Evolutionary conservation across 2,888 invertebrate genomes (phyloP).

Genomic region (Orthonevra nobilis): DNA sequence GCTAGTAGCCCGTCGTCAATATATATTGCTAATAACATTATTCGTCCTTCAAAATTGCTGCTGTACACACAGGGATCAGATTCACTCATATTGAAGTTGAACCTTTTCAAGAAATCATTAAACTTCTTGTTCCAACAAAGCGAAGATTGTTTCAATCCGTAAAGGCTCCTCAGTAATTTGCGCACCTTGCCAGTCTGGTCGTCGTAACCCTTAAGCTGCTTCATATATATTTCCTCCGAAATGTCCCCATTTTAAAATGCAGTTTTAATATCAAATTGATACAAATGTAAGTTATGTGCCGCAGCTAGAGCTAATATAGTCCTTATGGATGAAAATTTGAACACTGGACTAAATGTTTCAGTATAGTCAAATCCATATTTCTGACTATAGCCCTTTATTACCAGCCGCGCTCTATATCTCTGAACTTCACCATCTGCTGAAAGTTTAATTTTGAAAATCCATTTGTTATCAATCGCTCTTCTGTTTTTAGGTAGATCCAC

Average conservation of each 20-base stretch:
- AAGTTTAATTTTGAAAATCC: conserved; percentile 54
- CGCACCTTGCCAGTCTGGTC: conserved; percentile 37
- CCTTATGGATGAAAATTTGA: conserved; percentile 18
- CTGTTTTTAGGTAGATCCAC: conserved; percentile 16
- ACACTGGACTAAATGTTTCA: conserved; percentile 10
- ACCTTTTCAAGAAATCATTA: too few species aligned
- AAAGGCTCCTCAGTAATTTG: conserved; percentile 35
- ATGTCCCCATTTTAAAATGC: conserved; percentile 45
- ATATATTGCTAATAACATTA: too few species aligned
- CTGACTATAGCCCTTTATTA: conserved; percentile 14
- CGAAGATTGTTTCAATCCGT: conserved; percentile 54
- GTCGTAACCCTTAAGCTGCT: conserved; percentile 21
- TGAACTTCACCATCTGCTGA: background rate
- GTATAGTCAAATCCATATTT: conserved; percentile 15
- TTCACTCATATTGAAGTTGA: too few species aligned
- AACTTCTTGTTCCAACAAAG: conserved; percentile 39
- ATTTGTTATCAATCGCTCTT: conserved; percentile 38
- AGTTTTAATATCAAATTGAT: conserved; percentile 38
- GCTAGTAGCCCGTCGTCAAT: too few species aligned
- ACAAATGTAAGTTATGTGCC: conserved; percentile 55
- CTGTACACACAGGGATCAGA: too few species aligned
- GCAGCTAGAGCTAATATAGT: conserved; percentile 64
- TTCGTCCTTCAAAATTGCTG: too few species aligned
- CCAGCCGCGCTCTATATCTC: conserved; percentile 4
- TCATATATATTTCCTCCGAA: conserved; percentile 35